Percentiles rank a stretch among this genome's conserved stretches.
These are phyloP conservation scores for Eurytoma californica DNA, from an alignment of 2,888 invertebrate species.

Conservation along the genomic window DNA sequence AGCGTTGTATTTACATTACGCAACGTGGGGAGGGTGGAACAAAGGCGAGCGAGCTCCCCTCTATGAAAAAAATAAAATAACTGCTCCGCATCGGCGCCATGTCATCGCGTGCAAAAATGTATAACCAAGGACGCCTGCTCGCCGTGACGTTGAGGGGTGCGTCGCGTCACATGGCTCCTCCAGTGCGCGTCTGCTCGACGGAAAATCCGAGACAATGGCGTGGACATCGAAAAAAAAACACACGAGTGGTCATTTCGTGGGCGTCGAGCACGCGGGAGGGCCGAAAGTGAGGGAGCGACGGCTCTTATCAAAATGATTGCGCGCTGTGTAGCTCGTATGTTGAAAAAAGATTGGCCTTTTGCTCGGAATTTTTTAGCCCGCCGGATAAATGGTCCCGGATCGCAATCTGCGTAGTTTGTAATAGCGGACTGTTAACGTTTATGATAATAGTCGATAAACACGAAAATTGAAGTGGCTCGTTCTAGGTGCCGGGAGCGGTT, in stretches of 20 bases:
- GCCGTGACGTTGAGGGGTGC: conserved; percentile 23
- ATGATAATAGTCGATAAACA: neutral
- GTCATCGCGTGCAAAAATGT: conserved; percentile 51
- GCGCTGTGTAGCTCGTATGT: neutral
- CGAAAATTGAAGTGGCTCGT: conserved; percentile 24
- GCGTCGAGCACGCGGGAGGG: neutral
- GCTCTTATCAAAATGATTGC: neutral
- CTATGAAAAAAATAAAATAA: conserved; percentile 11
- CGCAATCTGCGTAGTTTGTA: conserved; percentile 28
- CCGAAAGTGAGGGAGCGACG: neutral
- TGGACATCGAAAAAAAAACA: neutral
- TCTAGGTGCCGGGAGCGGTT: neutral
- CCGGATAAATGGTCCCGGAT: conserved; percentile 15
- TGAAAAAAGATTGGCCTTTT: neutral
- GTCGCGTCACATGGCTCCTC: neutral
- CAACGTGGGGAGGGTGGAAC: conserved; percentile 1
- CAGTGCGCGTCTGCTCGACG: neutral
- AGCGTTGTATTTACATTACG: conserved; percentile 39
- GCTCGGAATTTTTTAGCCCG: conserved; percentile 33
- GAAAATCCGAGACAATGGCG: conserved; percentile 11
- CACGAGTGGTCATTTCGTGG: neutral
- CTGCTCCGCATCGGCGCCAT: conserved; percentile 2
- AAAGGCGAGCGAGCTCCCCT: neutral
- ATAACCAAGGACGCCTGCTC: conserved; percentile 29
- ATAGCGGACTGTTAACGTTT: conserved; percentile 16